These are phyloP conservation scores for Brachionus rubens DNA, from an alignment of 1,140 invertebrate species.

Conservation along the genomic window DNA sequence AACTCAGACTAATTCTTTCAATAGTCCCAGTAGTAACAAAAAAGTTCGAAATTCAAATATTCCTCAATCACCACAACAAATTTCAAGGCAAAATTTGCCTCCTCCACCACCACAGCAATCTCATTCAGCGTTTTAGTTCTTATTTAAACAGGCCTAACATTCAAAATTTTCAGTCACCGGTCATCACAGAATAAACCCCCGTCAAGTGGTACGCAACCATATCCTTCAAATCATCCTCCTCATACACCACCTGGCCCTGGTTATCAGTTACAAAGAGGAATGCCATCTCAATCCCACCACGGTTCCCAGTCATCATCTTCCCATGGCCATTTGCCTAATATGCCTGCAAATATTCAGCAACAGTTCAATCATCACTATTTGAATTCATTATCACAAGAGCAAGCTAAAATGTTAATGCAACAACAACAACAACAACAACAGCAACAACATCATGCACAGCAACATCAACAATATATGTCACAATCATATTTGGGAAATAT, in stretches of 20 bases:
- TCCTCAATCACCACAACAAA: conserved; percentile 8
- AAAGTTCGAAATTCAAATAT: conserved; percentile 1
- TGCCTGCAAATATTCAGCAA: background rate
- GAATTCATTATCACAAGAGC: conserved; percentile 4
- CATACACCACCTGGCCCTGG: background rate
- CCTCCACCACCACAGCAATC: background rate
- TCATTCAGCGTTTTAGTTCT: conserved; percentile 3
- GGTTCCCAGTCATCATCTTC: too few relatives aligned
- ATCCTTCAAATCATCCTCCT: background rate
- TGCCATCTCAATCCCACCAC: background rate
- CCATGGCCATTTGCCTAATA: background rate
- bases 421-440: background rate
- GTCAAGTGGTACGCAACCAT: too few relatives aligned
- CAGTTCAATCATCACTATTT: conserved; percentile 1
- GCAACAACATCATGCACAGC: background rate
- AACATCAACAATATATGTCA: conserved; percentile 2
- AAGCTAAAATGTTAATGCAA: conserved; percentile 14
- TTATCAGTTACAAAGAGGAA: background rate
- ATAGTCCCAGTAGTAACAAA: conserved; percentile 1
- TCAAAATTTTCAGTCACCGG: background rate
- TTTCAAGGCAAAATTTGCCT: background rate
- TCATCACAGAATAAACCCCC: background rate
- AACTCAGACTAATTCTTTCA: background rate
- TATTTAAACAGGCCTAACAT: background rate
- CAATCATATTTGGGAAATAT: conserved; percentile 17